Base-by-base conservation (phyloP, 2,888 invertebrate species). In the Drosophila flavopinicola region DNA sequence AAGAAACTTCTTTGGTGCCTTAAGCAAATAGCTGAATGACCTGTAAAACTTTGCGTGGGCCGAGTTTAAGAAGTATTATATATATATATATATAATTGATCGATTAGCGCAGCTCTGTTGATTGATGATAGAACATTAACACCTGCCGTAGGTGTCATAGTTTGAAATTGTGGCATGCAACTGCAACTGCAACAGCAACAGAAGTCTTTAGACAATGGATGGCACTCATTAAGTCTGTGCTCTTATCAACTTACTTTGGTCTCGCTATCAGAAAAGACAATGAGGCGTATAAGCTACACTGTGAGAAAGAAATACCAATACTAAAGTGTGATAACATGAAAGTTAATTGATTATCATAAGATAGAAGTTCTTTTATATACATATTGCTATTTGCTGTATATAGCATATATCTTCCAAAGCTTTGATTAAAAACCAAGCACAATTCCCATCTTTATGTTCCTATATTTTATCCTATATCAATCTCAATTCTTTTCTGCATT, bases 161-260 rank as follows among this genome's bases (percentile, higher is more conserved):
- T 20, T 6, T 13, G 17, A 10, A 11, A 1, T 4, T n/a, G 20
- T 29, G 6, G 44, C 54, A 44, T 58, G 58, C 58, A 38, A 53
- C 42, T 25, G 32, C 33, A 27, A 15, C 38, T 9, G 58, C 58
- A 38, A 53, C 42, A 20, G 32, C 33, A 27, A 15, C 38, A 6
- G n/a, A 13, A 1, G 29, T 1, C n/a, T 1, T n/a, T 9, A 6
- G 6, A 35, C 58, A 58, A 44, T 6, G 24, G 29, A 11, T 24
- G 44, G 29, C 42, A 54, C 42, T 44, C 37, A 58, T 29, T 11
- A 6, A 23, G 29, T 15, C 6, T 10, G 6, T 3, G 10, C 23
- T 17, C 35, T 53, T 58, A 58, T 58, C 57, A 49, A 30, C 10
- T 15, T 15, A 29, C n/a, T n/a, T n/a, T n/a, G n/a, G n/a, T n/a